Evolutionary conservation across 2,113 vertebrate species (phyloP), one percentile per base, ranked within the genome.

Genomic region (Donacobius atricapilla): DNA sequence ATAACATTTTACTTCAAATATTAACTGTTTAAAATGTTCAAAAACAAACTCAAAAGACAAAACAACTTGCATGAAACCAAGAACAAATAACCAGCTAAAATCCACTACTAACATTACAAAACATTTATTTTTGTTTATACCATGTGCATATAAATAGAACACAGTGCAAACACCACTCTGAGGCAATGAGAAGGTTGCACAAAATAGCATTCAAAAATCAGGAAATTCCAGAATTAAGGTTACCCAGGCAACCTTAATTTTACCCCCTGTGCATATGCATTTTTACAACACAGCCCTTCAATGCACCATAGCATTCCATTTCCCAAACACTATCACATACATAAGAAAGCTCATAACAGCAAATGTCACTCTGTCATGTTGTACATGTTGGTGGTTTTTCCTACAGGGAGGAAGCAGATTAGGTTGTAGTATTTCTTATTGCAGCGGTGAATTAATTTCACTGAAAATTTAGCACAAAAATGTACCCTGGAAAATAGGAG

Each of bases 151-250:
- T 78, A 96, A 90, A 94, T 87, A 87, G 72, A 93, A 87, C 31
- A 73, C n/a, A 93, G 85, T 50, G 53, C 83, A 96, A 92, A 78
- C 40, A 89, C 72, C 48, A 93, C 79, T 91, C 33, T 23, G 20
- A 89, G 48, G 72, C 92, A 96, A 69, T 21, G 21, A 90, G 90
- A 92, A 95, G 25, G 83, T 89, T 92, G 80, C 69, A 75, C 72
- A 93, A 94, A 96, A 96, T 65, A 90, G 65, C 90, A 87, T 90
- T 96, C 37, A 91, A 94, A 95, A 82, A 93, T 89, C 94, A 97
- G 93, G 96, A 97, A 97, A 97, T 95, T 78, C 94, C 96, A 96
- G 89, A 96, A 96, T 97, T 96, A 96, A 91, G 81, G 94, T 96
- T 96, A 45, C 94, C 95, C 45, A 45, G 94, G 93, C 96, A 97